Evolutionary conservation across 2,888 invertebrate genomes (phyloP), one percentile per base, ranked within the genome.

Genomic region (Leucoma salicis): DNA sequence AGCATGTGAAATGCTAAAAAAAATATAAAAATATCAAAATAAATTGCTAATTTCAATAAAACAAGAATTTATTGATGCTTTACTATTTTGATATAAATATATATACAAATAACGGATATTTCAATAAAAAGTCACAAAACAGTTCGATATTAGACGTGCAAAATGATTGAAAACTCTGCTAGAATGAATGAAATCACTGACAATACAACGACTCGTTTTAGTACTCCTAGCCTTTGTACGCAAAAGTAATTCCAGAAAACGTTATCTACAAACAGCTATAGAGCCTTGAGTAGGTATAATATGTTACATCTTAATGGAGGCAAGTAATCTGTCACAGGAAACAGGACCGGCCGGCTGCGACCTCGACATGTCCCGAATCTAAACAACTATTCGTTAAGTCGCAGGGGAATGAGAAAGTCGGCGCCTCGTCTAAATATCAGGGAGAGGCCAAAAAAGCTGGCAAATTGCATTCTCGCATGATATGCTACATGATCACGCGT

Each of bases 381-480:
- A 53, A 61, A 63, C 50, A 56, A 56, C 49, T 51, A 63, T 47
- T 49, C 45, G 49, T 50, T 46, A 49, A 46, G 57, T 57, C 64
- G 51, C 64, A 31, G 16, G 61, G 57, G 61, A 63, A 49, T 63
- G 37, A 44, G 57, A 41, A 56, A 59, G 53, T 56, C 61, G 37
- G 39, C 47, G 49, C 43, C 43, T 51, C 34, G 46, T 39, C 36
- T 24, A 51, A 56, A 60, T 51, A 56, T 51, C 50, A 47, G 14
- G 32, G 41, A 46, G 63, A 59, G 46, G 40, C 39, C 48, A 48
- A 57, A 63, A 59, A 61, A 56, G 46, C 51, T 46, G 40, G 61
- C 57, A 53, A 63, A 63, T 61, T 63, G 64, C 60, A 63, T 57
- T 42, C 42, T 49, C 57, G 38, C 47, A 57, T 63, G 64, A 63